Conservation (phyloP, 2,888 invertebrate genomes). For the Sminthurinus aureus region DNA sequence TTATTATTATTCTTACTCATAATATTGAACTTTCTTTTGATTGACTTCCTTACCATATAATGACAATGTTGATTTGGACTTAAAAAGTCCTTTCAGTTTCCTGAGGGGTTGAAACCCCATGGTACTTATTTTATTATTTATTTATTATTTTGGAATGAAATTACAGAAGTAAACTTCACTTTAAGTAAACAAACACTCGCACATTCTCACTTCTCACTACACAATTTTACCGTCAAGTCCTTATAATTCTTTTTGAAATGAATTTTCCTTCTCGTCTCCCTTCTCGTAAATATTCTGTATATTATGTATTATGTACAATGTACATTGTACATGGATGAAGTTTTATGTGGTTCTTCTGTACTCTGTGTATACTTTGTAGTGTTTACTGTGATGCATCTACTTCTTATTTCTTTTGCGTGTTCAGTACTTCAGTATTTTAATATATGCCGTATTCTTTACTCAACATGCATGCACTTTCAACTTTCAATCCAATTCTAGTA, state of each 20-base stretch:
- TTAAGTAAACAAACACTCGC: background rate
- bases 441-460: too few relatives aligned
- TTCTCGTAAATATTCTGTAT: background rate
- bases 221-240: too few relatives aligned
- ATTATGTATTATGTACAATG: too few relatives aligned
- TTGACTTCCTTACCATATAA: slow-evolving; percentile 29
- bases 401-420: too few relatives aligned
- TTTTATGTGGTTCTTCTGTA: too few relatives aligned
- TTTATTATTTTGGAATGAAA: background rate
- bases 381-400: too few relatives aligned
- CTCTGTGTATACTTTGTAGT: too few relatives aligned
- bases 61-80: slow-evolving; percentile 37
- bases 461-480: background rate
- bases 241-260: background rate
- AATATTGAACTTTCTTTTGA: background rate
- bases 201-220: background rate
- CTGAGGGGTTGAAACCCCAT: slow-evolving; percentile 43
- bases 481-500: background rate
- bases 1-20: background rate
- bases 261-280: too few relatives aligned
- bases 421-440: too few relatives aligned
- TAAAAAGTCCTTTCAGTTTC: slow-evolving; percentile 37
- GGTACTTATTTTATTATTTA: background rate
- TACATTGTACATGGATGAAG: too few relatives aligned
- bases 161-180: background rate